Percentiles rank a stretch among this genome's conserved stretches.
These are phyloP conservation scores for Carcina quercana DNA, from an alignment of 2,888 invertebrate species.

Conservation along the genomic window DNA sequence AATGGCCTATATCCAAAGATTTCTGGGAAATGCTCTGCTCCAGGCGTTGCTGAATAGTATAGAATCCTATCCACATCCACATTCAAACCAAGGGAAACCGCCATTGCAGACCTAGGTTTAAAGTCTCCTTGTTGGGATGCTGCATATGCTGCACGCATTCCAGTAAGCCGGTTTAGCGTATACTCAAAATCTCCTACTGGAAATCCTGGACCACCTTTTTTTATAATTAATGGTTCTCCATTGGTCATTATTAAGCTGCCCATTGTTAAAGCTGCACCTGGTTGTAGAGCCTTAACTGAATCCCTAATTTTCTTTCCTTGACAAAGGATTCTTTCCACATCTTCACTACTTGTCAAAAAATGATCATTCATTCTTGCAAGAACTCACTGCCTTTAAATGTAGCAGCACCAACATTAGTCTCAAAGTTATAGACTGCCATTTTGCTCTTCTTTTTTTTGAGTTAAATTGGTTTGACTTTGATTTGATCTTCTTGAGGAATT, in stretches of 20 bases:
- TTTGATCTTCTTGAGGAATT: background rate
- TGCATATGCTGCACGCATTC: background rate
- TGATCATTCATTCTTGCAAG: background rate
- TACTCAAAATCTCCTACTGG: background rate
- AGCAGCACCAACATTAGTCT: background rate
- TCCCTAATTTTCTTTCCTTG: background rate
- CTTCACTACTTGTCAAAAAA: background rate
- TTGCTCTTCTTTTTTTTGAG: background rate
- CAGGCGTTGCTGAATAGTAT: background rate
- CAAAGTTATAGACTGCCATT: background rate
- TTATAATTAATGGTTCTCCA: background rate
- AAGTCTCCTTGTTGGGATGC: background rate
- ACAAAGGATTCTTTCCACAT: background rate
- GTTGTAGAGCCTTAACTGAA: background rate
- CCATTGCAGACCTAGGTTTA: background rate
- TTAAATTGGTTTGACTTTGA: no score
- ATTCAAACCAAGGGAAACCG: background rate
- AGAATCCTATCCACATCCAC: background rate
- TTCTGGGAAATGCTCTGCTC: background rate
- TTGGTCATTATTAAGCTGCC: background rate
- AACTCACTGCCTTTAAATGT: background rate
- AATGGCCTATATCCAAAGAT: background rate
- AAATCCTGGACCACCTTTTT: background rate
- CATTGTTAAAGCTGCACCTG: background rate
- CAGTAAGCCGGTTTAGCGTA: background rate